Base-by-base conservation (phyloP, 2,888 invertebrate species). In the Odontocolon sp. region DNA sequence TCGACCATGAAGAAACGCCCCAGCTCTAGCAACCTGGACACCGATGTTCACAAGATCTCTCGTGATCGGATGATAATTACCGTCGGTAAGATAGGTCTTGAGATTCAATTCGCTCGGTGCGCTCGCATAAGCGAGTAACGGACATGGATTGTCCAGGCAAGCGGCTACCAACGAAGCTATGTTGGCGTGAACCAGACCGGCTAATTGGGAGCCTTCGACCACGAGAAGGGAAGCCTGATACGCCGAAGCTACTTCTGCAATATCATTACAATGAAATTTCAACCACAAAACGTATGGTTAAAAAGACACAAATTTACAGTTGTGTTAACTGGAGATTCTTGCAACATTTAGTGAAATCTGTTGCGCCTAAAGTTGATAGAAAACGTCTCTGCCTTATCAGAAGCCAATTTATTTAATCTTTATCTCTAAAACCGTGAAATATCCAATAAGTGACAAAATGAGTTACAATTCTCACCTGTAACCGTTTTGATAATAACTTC, bases 401-500 rank as follows among this genome's bases (percentile, higher is more conserved):
- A 47, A 56, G 67, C n/a, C 56, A 68, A 70, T 67, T n/a, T n/a
- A n/a, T n/a, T n/a, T n/a, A n/a, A n/a, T n/a, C n/a, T n/a, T n/a
- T 40, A 11, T 2, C 2, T 11, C 26, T 11, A 8, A 50, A 31
- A 54, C 3, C 33, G 5, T 54, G 16, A 0, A 33, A n/a, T n/a
- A 40, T 11, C 3, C 11, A 21, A n/a, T 9, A 9, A 23, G 9
- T 28, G 45, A 31, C 16, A 21, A 1, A 3, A 38, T 21, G 14
- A 9, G 11, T 16, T 21, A 50, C n/a, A 33, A 36, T 2, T 47
- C 93, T 93, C 89, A 97, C 96, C 95, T 92, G 94, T 92, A 56
- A 97, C 96, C 79, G 97, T 97, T 92, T 98, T 98, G 70, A 97
- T 94, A 81, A 95, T 91, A 64, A 97, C 96, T 86, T 96, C 95